A percentile compares a stretch with the other conserved stretches of the same genome.
Conservation (phyloP, 1,140 invertebrate genomes). For the Frieseomelitta varia region DNA sequence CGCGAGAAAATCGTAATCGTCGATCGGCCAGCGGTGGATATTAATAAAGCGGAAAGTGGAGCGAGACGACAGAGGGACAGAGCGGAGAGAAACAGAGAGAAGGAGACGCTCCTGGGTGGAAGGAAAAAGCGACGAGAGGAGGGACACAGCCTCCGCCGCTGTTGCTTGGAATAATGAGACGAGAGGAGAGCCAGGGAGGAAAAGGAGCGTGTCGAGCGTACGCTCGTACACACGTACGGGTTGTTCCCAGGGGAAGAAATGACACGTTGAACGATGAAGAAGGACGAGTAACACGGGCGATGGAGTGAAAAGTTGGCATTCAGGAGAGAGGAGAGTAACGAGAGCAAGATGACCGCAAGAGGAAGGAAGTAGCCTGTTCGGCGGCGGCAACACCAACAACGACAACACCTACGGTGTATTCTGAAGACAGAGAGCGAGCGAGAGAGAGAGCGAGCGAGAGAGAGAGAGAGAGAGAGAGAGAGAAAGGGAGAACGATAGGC, state of each 20-base stretch:
- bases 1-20: conserved; percentile 65
- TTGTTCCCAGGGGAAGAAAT: conserved; percentile 36
- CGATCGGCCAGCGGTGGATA: conserved; percentile 63
- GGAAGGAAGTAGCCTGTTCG: conserved; percentile 68
- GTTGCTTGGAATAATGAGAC: conserved; percentile 24
- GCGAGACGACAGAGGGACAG: conserved; percentile 5
- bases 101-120: not conserved
- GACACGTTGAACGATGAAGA: conserved; percentile 41
- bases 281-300: not conserved
- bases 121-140: conserved; percentile 24
- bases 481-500: conserved; percentile 20
- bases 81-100: not conserved
- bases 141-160: not conserved
- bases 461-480: no score
- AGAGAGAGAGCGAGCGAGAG: conserved; percentile 28
- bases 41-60: conserved; percentile 58
- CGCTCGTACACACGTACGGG: not conserved
- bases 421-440: not conserved
- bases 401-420: conserved; percentile 62
- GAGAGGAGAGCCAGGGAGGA: not conserved
- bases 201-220: not conserved
- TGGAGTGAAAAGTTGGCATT: not conserved
- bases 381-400: not conserved
- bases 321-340: not conserved
- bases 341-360: conserved; percentile 48